Evolutionary conservation across 2,797 vertebrate genomes (phyloP), one percentile per base, ranked within the genome.

Genomic region (Zenarchopterus dispar): DNA sequence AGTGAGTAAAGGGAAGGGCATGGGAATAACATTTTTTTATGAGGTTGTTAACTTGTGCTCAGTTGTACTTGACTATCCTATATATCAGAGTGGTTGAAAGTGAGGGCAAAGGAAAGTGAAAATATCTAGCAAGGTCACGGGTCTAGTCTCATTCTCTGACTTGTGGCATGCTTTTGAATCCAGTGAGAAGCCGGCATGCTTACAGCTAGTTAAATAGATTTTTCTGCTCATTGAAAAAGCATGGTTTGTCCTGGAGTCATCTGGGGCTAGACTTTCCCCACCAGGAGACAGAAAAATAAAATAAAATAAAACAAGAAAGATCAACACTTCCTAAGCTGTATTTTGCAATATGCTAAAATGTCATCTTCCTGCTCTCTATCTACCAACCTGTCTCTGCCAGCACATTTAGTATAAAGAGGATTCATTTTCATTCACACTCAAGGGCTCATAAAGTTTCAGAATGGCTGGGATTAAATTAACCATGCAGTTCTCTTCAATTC

Each of bases 261-360:
- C 52, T n/a, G 71, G 68, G 69, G 77, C 72, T 77, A 76, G 71
- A 73, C 67, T 79, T 74, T 77, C 74, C 67, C 71, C 73, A 63
- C 53, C 8, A n/a, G 31, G 59, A 81, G 72, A 78, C 70, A 55
- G 53, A 61, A 6, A 7, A 7, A 8, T 5, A 28, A 28, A 7
- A 8, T 5, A 28, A 28, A 28, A 24, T 5, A 28, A 28, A 28
- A 28, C 28, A 1, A 9, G 70, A 78, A 80, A 74, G 69, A 81
- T 77, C 69, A 55, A 47, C 17, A 49, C 74, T 67, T 83, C 66
- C 49, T 60, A 83, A 77, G 51, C 64, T 21, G 62, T 50, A 74
- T 73, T 57, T 77, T 50, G 66, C 76, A 78, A 69, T 59, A 67
- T 47, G 57, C 26, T 77, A 52, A 11, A 6, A 75, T 78, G 74